Base-by-base conservation (phyloP, 2,888 invertebrate species). In the Hypena proboscidalis region DNA sequence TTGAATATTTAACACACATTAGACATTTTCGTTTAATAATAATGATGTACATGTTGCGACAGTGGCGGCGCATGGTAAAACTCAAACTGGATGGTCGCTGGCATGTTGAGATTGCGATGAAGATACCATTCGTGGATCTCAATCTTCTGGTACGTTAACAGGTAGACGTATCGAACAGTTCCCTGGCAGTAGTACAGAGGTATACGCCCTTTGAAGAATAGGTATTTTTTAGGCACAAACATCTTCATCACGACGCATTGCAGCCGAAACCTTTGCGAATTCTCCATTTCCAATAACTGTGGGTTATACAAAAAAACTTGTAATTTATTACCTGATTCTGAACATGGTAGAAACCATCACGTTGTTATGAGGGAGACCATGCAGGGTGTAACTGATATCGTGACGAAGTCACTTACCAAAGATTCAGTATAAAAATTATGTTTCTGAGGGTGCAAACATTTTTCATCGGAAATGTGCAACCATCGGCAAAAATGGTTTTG, bases 151-250 rank as follows among this genome's bases (percentile, higher is more conserved):
- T 67, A 66, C 0, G 77, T 71, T 20, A 70, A 47, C 22, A 78
- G 50, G 60, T 76, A 67, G 9, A 80, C 27, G 1, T 70, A 43
- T 2, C 33, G 43, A 0, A 77, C 36, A 1, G 45, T 34, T 1
- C 85, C 85, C 35, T 85, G 84, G 31, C 85, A 86, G 36, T 86
- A 86, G 58, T 83, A 83, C 2, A 86, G 8, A 0, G 84, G 85
- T 0, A 84, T 27, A 0, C 84, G 76, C 35, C 71, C 70, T 32
- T 53, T 74, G 2, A 50, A 48, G 21, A 85, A 79, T 23, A 70
- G 3, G 39, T 54, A 76, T 21, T 59, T 72, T 21, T 31, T 27
- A 0, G 80, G 63, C 0, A 77, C 74, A 38, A 64, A 80, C 0
- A 72, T 37, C 15, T 65, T 81, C 74, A 85, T 66, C 3, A 83